phyloP scores from a whole-genome alignment of 2,113 vertebrate genomes.

The Oryctolagus cuniculus region mOryCun1.1 NC_091432.1:223073001-223073500 shows the following conservation, averaged over 20 bases:
- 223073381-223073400: background rate
- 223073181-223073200: background rate
- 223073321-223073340: conserved; percentile 41
- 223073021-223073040: conserved; percentile 23
- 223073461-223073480: background rate
- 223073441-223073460: background rate
- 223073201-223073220: background rate
- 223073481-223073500: background rate
- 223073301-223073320: background rate
- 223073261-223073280: background rate
- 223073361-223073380: background rate
- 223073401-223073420: background rate
- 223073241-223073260: background rate
- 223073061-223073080: background rate
- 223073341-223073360: background rate
- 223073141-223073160: conserved; percentile 5
- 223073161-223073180: background rate
- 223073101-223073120: background rate
- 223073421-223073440: background rate
- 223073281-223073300: background rate
- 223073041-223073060: conserved; percentile 38
- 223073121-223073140: conserved; percentile 11
- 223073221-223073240: background rate
- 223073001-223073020: background rate
- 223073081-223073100: background rate